A percentile compares a stretch with the other conserved stretches of the same genome.
Evolutionary conservation across 2,888 invertebrate genomes (phyloP).

Genomic region (Furcula furcula): DNA sequence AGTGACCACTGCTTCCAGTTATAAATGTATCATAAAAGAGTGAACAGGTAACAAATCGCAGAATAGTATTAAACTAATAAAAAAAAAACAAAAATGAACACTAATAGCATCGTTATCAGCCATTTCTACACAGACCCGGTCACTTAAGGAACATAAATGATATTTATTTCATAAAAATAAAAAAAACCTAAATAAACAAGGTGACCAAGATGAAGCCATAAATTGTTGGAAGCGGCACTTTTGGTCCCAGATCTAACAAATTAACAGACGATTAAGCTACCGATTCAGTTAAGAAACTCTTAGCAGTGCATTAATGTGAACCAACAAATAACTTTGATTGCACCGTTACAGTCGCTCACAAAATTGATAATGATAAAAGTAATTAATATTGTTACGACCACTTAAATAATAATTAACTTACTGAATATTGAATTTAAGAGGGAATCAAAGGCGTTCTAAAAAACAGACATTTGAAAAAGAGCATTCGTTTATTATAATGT

Average conservation of each 20-base stretch:
- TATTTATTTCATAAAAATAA: slow-evolving; percentile 30
- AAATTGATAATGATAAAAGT: slow-evolving; percentile 7
- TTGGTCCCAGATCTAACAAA: slow-evolving; percentile 73
- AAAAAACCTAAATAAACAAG: slow-evolving; percentile 59
- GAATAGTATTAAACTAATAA: slow-evolving; percentile 12
- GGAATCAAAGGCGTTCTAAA: too few relatives aligned
- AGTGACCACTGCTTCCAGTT: too few relatives aligned
- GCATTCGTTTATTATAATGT: too few relatives aligned
- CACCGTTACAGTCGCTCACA: slow-evolving; percentile 33
- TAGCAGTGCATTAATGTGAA: slow-evolving; percentile 63
- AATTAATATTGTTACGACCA: too few relatives aligned
- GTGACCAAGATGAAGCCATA: slow-evolving; percentile 73
- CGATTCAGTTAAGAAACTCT: slow-evolving; percentile 65
- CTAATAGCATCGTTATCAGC: slow-evolving; percentile 50
- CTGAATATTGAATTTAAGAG: too few relatives aligned
- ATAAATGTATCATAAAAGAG: too few relatives aligned
- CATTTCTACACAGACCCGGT: slow-evolving; percentile 15
- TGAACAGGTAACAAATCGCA: too few relatives aligned
- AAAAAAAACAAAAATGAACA: slow-evolving; percentile 27
- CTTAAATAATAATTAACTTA: too few relatives aligned
- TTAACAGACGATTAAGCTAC: slow-evolving; percentile 80
- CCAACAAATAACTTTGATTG: slow-evolving; percentile 66
- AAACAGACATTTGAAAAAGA: too few relatives aligned
- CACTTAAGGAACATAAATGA: slow-evolving; percentile 25
- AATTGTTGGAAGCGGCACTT: slow-evolving; percentile 70